phyloP scores from a whole-genome alignment of 1,140 invertebrate genomes.

The Cotesia chilonis region DNA sequence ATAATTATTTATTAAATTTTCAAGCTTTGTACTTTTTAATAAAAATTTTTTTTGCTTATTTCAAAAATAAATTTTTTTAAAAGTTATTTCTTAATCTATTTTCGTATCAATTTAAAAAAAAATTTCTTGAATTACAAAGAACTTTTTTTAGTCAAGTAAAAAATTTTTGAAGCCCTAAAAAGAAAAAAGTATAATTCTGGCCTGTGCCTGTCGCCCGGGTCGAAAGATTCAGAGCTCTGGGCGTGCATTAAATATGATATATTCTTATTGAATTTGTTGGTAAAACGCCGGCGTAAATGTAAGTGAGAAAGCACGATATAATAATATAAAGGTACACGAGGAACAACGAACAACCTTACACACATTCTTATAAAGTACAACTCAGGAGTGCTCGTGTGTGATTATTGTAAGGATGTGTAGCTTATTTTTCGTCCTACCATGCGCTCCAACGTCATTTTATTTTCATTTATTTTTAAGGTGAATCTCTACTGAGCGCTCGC shows the following conservation, averaged over 20 bases:
- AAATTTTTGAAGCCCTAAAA: too few species aligned
- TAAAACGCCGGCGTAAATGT: slow-evolving; percentile 47
- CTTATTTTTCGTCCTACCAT: slow-evolving; percentile 33
- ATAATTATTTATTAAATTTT: too few species aligned
- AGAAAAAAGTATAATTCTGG: too few species aligned
- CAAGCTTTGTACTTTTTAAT: too few species aligned
- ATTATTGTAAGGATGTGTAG: slow-evolving; percentile 40
- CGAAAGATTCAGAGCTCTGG: slow-evolving; percentile 50
- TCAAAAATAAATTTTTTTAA: too few species aligned
- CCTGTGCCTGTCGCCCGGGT: slow-evolving; percentile 43
- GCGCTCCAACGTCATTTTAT: not conserved
- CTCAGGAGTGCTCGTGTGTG: not conserved
- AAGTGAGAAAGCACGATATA: slow-evolving; percentile 4
- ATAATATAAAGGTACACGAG: not conserved
- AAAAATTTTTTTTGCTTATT: too few species aligned
- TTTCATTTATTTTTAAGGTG: slow-evolving; percentile 6
- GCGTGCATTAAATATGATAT: slow-evolving; percentile 60
- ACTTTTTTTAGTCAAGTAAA: too few species aligned
- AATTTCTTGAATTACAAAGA: too few species aligned
- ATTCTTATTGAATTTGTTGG: slow-evolving; percentile 62
- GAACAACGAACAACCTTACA: too few species aligned
- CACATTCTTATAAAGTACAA: not conserved
- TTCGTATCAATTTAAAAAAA: too few species aligned
- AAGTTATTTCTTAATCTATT: too few species aligned
- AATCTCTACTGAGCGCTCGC: slow-evolving; percentile 22